Conservation (phyloP, 2,888 invertebrate genomes). For the Eupeodes luniger region DNA sequence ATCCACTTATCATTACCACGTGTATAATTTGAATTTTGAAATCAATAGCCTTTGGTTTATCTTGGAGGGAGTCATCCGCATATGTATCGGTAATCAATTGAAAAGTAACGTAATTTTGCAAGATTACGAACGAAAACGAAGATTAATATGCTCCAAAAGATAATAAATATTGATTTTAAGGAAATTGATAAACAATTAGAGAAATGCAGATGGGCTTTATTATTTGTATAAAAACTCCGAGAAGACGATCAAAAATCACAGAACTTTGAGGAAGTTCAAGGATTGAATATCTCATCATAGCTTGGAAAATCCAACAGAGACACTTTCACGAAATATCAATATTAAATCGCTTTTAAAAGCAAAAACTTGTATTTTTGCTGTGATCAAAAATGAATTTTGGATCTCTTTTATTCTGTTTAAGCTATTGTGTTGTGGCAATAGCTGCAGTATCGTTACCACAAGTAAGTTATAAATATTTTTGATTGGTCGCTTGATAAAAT, state of each 20-base stretch:
- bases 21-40: neutral
- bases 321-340: too few relatives aligned
- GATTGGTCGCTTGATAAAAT: too few relatives aligned
- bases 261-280: conserved; percentile 3
- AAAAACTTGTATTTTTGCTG: conserved; percentile 9
- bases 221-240: conserved; percentile 9
- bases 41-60: conserved; percentile 22
- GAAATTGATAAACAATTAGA: neutral
- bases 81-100: neutral
- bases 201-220: neutral
- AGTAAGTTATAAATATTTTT: neutral
- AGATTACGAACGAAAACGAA: conserved; percentile 7
- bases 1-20: neutral
- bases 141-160: neutral
- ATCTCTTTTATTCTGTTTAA: neutral
- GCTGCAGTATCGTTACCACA: neutral
- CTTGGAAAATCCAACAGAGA: neutral
- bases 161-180: neutral
- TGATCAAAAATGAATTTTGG: neutral
- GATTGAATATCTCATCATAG: neutral
- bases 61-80: neutral
- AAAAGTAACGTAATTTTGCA: conserved; percentile 8
- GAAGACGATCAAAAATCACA: neutral
- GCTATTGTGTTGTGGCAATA: neutral
- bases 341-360: neutral